These are phyloP conservation scores for Frankliniella intonsa DNA, from an alignment of 2,888 invertebrate genomes.

Conservation along the genomic window DNA sequence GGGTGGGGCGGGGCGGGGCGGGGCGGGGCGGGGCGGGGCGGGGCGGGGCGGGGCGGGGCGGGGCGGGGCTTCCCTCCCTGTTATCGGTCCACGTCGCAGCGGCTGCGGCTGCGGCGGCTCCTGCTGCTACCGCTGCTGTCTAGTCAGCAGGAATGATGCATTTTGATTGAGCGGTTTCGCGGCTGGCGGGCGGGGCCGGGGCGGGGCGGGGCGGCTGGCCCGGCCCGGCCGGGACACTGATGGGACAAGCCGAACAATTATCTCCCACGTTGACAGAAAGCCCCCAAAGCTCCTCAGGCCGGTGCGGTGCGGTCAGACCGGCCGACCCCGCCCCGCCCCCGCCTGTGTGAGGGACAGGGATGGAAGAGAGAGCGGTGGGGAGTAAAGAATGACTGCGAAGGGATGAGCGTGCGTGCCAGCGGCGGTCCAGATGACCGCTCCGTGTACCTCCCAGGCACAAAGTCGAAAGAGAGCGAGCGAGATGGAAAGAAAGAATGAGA, in stretches of 20 bases:
- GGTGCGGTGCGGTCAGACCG: too few species aligned
- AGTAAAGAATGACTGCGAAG: too few species aligned
- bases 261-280: neutral
- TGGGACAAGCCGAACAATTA: conserved; percentile 5
- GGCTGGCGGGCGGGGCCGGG: neutral
- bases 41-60: neutral
- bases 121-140: neutral
- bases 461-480: neutral
- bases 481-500: neutral
- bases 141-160: neutral
- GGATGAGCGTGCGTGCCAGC: too few species aligned
- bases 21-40: neutral
- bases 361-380: too few species aligned
- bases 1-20: neutral
- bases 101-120: neutral
- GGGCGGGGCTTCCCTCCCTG: neutral
- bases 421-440: too few species aligned
- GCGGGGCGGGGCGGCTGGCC: neutral
- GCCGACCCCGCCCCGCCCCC: too few species aligned
- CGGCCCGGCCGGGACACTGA: neutral
- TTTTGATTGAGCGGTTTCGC: neutral
- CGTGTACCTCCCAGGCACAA: too few species aligned
- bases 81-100: neutral
- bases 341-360: too few species aligned
- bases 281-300: too few species aligned